Conservation (phyloP, 2,888 invertebrate species). For the Phengaris arion region DNA sequence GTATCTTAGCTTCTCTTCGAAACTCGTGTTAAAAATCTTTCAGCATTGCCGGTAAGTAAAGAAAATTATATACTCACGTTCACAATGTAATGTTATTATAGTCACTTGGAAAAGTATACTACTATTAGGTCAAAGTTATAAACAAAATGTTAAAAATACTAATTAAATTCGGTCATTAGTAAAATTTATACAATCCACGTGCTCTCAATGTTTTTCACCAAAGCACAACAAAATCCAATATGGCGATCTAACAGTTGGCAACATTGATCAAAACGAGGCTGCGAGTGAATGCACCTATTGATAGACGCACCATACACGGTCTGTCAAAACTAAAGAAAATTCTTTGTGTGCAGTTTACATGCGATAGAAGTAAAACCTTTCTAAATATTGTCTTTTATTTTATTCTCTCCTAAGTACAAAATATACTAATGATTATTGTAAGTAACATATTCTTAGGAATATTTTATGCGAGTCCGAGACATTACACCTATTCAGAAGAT, state of each 20-base stretch:
- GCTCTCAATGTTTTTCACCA: conserved; percentile 83
- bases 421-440: too few species aligned
- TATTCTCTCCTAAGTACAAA: too few species aligned
- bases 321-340: too few species aligned
- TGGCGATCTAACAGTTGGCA: conserved; percentile 73
- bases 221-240: conserved; percentile 82
- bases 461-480: too few species aligned
- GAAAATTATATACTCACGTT: conserved; percentile 18
- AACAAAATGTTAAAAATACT: conserved; percentile 57
- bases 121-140: conserved; percentile 42
- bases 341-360: too few species aligned
- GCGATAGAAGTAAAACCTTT: too few species aligned
- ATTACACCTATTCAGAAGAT: too few species aligned
- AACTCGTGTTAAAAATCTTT: conserved; percentile 7
- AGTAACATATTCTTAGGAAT: too few species aligned
- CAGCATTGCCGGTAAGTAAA: conserved; percentile 19
- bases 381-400: too few species aligned
- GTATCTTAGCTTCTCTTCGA: neutral
- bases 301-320: conserved; percentile 4
- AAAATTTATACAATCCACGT: conserved; percentile 80
- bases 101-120: conserved; percentile 11
- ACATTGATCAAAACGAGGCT: conserved; percentile 41
- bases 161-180: conserved; percentile 66
- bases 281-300: neutral
- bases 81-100: conserved; percentile 22